Conservation (phyloP, 2,888 invertebrate species). For the Siphlonurus alternatus region DNA sequence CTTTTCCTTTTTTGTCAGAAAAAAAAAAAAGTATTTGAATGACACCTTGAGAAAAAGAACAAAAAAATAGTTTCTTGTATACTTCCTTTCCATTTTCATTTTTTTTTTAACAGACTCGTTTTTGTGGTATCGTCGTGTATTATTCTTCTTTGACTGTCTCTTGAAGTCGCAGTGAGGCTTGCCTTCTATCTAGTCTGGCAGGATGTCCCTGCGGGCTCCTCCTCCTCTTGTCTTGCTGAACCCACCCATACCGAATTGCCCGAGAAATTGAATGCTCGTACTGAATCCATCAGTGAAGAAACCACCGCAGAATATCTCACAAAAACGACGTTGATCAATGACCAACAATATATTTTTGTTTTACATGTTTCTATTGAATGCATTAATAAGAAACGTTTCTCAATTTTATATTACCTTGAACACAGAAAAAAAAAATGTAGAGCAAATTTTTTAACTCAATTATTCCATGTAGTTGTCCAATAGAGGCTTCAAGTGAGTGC, state of each 20-base stretch:
- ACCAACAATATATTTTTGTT: too few species aligned
- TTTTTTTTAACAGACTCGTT: not conserved
- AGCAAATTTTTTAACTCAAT: too few species aligned
- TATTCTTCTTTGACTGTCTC: not conserved
- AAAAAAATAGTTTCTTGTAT: not conserved
- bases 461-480: too few species aligned
- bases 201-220: not conserved
- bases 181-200: not conserved
- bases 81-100: not conserved
- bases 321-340: not conserved
- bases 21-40: not conserved
- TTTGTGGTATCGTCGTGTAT: not conserved
- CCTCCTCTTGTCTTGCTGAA: not conserved
- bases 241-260: not conserved
- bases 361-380: too few species aligned
- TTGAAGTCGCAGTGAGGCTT: not conserved
- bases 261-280: not conserved
- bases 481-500: too few species aligned
- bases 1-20: not conserved
- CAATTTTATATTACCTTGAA: too few species aligned
- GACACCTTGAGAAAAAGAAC: not conserved
- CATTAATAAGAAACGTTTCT: too few species aligned
- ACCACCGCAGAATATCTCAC: not conserved
- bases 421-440: too few species aligned
- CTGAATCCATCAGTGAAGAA: not conserved